phyloP scores from a whole-genome alignment of 2,113 vertebrate genomes.

The Phylloscopus trochiloides region DNA sequence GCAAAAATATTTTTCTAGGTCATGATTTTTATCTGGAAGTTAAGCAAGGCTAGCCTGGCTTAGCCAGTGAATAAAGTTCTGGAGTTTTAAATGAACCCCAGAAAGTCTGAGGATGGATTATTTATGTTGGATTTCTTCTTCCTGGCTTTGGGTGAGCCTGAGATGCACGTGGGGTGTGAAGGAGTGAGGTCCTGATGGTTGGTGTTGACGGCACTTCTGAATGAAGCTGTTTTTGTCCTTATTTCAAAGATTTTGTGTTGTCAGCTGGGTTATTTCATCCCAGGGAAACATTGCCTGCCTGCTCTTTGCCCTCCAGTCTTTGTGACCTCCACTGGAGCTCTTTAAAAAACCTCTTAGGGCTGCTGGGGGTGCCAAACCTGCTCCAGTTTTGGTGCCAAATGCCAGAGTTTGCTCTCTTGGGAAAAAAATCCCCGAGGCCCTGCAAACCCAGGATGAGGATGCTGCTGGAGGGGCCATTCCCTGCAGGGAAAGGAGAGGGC shows the following conservation, averaged over 20 bases:
- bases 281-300: background rate
- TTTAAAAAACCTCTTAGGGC: background rate
- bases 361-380: background rate
- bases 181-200: background rate
- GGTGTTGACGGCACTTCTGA: background rate
- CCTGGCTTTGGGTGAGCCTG: accelerated
- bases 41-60: background rate
- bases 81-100: background rate
- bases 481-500: background rate
- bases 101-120: background rate
- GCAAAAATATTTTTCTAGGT: background rate
- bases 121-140: background rate
- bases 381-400: background rate
- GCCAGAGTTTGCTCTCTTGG: background rate
- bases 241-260: background rate
- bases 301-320: accelerated
- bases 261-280: background rate
- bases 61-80: background rate
- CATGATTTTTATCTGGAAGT: background rate
- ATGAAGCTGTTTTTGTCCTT: background rate
- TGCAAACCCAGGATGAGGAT: background rate
- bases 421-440: background rate
- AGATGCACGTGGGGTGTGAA: background rate
- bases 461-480: background rate
- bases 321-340: background rate